These are phyloP conservation scores for Cyanocitta stelleri DNA, from an alignment of 2,113 vertebrate genomes.

Conservation along the genomic window DNA sequence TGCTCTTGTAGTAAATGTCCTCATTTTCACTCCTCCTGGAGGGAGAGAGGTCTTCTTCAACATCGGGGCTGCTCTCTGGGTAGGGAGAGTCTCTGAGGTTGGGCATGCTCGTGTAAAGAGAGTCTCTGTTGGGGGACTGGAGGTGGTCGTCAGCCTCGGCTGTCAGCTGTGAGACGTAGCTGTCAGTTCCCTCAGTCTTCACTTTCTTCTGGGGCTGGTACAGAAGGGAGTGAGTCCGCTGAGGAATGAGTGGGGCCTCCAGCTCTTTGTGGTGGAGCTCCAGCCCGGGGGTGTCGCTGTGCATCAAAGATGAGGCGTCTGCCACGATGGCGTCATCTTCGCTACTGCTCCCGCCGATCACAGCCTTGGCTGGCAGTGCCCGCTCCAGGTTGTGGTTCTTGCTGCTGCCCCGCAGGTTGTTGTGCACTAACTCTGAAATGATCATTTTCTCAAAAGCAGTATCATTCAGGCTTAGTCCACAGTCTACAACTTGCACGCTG, in stretches of 20 bases:
- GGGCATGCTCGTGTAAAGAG: conserved; percentile 98
- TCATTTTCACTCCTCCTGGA: conserved; percentile 91
- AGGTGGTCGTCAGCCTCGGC: conserved; percentile 84
- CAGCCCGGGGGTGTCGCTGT: conserved; percentile 81
- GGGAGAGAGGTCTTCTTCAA: conserved; percentile 90
- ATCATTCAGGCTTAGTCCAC: conserved; percentile 97
- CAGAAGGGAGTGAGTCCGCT: conserved; percentile 99
- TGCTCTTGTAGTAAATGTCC: conserved; percentile 99
- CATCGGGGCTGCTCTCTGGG: conserved; percentile 89
- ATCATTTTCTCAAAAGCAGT: conserved; percentile 99
- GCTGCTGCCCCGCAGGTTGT: conserved; percentile 92
- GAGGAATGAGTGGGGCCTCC: conserved; percentile 95
- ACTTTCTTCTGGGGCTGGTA: conserved; percentile 97
- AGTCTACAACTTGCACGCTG: conserved; percentile 93
- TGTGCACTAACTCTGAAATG: conserved; percentile 99
- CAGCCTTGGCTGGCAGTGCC: conserved; percentile 81
- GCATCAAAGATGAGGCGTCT: conserved; percentile 91
- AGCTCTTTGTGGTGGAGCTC: conserved; percentile 90
- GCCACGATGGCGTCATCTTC: conserved; percentile 89
- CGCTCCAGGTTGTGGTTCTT: conserved; percentile 91
- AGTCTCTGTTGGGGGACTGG: conserved; percentile 98
- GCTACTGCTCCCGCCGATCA: conserved; percentile 84
- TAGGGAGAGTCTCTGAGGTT: conserved; percentile 96
- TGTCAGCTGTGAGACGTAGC: conserved; percentile 86
- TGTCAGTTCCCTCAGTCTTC: conserved; percentile 84